Evolutionary conservation across 2,113 vertebrate genomes (phyloP).

Genomic region (Eolophus roseicapilla): DNA sequence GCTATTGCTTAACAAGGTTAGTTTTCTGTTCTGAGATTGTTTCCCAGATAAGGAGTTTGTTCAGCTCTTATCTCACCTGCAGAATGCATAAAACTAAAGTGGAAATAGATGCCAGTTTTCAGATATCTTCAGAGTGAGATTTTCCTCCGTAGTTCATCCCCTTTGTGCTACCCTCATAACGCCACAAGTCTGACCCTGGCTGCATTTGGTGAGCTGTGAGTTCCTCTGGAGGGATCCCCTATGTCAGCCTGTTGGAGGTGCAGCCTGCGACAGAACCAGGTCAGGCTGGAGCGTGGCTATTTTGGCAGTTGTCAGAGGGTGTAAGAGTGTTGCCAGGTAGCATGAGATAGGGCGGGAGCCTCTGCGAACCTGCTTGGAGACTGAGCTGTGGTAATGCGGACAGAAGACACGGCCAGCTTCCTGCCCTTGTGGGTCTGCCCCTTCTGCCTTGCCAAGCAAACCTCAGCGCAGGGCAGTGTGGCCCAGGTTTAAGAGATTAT

Average conservation of each 20-base stretch:
- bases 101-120: background rate
- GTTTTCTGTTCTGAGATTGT: background rate
- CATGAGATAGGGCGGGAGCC: background rate
- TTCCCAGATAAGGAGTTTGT: background rate
- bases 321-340: background rate
- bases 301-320: background rate
- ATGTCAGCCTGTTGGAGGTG: background rate
- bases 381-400: background rate
- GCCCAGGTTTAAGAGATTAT: background rate
- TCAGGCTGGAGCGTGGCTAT: background rate
- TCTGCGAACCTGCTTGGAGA: background rate
- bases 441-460: background rate
- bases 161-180: background rate
- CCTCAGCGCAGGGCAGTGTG: background rate
- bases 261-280: background rate
- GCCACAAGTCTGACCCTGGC: background rate
- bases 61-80: background rate
- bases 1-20: background rate
- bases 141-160: rapidly evolving
- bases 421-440: background rate
- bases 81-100: background rate
- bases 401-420: background rate
- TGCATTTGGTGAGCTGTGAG: background rate
- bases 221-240: background rate
- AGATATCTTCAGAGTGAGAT: background rate